Evolutionary conservation across 2,113 vertebrate genomes (phyloP), one percentile per base, ranked within the genome.

Genomic region (Clarias gariepinus): DNA sequence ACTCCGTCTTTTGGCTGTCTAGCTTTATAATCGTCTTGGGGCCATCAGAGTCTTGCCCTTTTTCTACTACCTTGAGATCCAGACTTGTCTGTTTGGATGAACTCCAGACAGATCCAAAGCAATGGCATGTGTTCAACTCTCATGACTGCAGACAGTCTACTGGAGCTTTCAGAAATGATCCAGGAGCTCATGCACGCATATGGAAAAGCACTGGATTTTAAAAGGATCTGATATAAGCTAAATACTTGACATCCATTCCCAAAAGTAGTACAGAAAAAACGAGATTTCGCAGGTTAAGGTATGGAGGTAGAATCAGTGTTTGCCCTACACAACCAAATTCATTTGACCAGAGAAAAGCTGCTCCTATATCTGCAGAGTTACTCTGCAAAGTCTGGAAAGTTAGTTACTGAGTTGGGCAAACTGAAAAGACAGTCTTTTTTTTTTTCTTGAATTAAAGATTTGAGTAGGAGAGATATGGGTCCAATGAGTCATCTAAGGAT

Each of bases 1-100:
- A 28, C 47, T 47, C 81, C 85, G 84, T 79, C 88, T 85, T 88
- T 83, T 68, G 85, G 83, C 82, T 85, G 90, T 89, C 90, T 91
- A 87, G 25, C 10, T 88, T 77, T 79, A 74, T 52, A 81, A 15
- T 61, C 81, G 76, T 86, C 86, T 82, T 53, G 52, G 64, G 79
- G 58, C 79, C 69, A 41, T 74, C 55, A 55, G 33, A 41, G 79
- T 33, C 57, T 58, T 86, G 86, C 66, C 77, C 64, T 87, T 69
- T 53, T 87, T 84, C 57, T 77, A 82, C 74, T 74, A 1, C 57
- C 57, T 83, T 33, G 41, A 60, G 77, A 79, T 76, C 57, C 74
- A 71, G 61, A 55, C 16, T 74, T 53, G 83, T 80, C 41, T 53
- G 76, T 87, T 80, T 87, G 85, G 81, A 83, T 36, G 21, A 60